Conservation (phyloP, 2,888 invertebrate genomes). For the Priocnemis perturbator region DNA sequence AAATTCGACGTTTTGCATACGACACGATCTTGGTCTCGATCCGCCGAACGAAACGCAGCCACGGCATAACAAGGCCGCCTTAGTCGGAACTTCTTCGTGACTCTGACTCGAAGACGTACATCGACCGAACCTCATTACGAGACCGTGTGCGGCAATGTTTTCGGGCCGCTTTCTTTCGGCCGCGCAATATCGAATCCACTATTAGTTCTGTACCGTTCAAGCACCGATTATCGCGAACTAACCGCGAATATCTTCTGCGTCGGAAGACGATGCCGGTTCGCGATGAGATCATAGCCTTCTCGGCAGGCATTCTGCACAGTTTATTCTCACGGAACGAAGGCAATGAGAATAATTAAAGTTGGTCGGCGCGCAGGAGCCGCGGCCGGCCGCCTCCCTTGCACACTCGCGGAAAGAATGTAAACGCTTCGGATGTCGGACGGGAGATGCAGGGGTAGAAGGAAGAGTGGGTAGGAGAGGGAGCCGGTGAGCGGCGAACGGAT, state of each 20-base stretch:
- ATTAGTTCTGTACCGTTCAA: background rate
- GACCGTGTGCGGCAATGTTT: background rate
- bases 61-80: constrained; percentile 68
- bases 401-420: too few relatives aligned
- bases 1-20: constrained; percentile 76
- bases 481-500: constrained; percentile 58
- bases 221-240: too few relatives aligned
- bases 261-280: background rate
- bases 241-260: too few relatives aligned
- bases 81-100: constrained; percentile 50
- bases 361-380: too few relatives aligned
- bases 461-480: constrained; percentile 23
- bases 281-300: too few relatives aligned
- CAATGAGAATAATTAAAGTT: too few relatives aligned
- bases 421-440: too few relatives aligned
- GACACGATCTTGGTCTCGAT: constrained; percentile 65
- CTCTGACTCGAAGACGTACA: background rate
- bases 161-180: background rate
- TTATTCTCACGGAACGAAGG: too few relatives aligned
- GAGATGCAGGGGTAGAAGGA: background rate
- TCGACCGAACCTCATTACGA: too few relatives aligned
- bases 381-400: too few relatives aligned
- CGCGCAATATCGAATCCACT: background rate
- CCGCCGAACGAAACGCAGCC: constrained; percentile 68
- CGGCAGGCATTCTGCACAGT: too few relatives aligned